phyloP scores from a whole-genome alignment of 2,113 vertebrate genomes.

The Labeo catla region DNA sequence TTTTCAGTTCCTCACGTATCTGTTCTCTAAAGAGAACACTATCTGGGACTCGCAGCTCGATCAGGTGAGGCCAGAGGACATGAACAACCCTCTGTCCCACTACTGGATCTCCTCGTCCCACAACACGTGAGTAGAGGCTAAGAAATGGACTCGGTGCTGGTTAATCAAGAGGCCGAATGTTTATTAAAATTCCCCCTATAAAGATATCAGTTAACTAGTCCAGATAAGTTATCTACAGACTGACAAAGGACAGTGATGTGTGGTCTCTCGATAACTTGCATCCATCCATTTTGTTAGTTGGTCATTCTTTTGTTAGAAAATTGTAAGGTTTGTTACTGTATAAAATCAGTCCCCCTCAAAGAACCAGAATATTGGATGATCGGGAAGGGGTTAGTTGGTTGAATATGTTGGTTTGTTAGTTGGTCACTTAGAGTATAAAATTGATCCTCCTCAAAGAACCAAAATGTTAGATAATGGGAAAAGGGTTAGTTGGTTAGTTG shows the following conservation, averaged over 20 bases:
- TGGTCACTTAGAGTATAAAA: not conserved
- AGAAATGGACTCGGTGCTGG: too few species aligned
- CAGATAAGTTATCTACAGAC: not conserved
- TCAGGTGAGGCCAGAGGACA: constrained; percentile 86
- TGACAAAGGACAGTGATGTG: not conserved
- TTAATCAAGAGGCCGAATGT: not conserved
- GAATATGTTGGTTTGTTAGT: not conserved
- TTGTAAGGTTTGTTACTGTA: not conserved
- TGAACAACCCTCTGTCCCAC: constrained; percentile 97
- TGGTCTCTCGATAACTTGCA: not conserved
- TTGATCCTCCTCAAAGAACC: not conserved
- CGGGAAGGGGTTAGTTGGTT: not conserved
- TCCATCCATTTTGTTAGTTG: not conserved
- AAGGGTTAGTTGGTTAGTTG: not conserved
- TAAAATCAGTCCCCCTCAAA: not conserved
- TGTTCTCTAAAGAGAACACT: constrained; percentile 98
- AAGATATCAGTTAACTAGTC: not conserved
- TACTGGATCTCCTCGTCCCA: constrained; percentile 99
- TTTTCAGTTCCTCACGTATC: constrained; percentile 91
- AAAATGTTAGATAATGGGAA: not conserved
- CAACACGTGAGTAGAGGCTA: constrained; percentile 88
- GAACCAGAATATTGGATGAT: not conserved
- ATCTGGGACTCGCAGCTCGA: constrained; percentile 91
- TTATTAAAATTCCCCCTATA: not conserved
- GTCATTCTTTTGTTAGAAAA: not conserved